Base-by-base conservation (phyloP, 2,797 vertebrate species). In the Leptodactylus fallax region DNA sequence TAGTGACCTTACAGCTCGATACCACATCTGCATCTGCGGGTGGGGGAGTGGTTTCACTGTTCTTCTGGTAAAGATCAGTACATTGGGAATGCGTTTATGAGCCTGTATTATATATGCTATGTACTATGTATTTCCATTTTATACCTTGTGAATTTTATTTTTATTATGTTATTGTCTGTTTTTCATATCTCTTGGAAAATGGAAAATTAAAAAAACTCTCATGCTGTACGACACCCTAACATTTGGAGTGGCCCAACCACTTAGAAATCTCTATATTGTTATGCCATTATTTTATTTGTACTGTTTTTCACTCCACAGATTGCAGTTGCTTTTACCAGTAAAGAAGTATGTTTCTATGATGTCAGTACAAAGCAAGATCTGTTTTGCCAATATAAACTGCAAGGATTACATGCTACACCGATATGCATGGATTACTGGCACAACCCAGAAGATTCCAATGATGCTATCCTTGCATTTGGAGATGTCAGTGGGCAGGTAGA, bases 311-410 rank as follows among this genome's bases (percentile, higher is more conserved):
- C 19, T 65, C 19, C 16, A 11, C 12, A 95, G 96, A 92, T 97
- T 25, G 96, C 95, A 0, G 95, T 96, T 91, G 94, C 92, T 72
- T 96, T 96, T 92, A 96, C 95, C 79, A 96, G 93, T 90, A 96
- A 96, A 87, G 94, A 97, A 91, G 92, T 98, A 91, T 96, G 94
- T 90, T 97, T 97, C 90, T 97, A 96, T 92, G 95, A 97, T 90
- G 92, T 94, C 1, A 89, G 93, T 79, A 94, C 93, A 3, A 94
- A 96, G 90, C 93, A 94, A 91, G 93, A 95, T 90, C 94, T 96
- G 89, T 92, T 89, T 87, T 96, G 95, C 92, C 93, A 92, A 56
- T 96, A 95, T 89, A 96, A 96, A 91, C 91, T 96, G 5, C 87
- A 95, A 93, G 96, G 95, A 78, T 91, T 96, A 82, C 92, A 79